These are phyloP conservation scores for Nipponia nippon DNA, from an alignment of 2,113 vertebrate genomes.

Conservation along the genomic window DNA sequence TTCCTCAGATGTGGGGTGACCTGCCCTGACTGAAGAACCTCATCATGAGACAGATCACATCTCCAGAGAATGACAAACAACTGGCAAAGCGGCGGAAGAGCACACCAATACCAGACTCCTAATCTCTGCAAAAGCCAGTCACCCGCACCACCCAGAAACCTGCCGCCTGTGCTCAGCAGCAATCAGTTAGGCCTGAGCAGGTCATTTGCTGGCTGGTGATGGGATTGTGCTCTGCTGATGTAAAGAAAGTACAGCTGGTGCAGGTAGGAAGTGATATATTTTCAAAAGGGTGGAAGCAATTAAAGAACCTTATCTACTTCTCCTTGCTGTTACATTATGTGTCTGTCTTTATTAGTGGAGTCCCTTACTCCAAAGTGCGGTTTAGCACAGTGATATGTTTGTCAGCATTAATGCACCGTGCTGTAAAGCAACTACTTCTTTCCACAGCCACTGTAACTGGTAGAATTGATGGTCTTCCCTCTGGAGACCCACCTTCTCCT, in stretches of 20 bases:
- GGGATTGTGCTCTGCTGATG: neutral
- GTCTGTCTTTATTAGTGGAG: neutral
- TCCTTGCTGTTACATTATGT: neutral
- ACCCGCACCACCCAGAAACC: neutral
- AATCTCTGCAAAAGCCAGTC: neutral
- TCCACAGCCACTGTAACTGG: neutral
- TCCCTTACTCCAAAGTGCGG: neutral
- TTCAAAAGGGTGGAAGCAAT: neutral
- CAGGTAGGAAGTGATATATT: neutral
- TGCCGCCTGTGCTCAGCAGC: neutral
- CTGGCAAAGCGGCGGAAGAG: neutral
- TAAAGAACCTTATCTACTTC: neutral
- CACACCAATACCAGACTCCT: neutral
- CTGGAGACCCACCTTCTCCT: neutral
- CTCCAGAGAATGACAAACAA: neutral
- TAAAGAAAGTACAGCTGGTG: neutral
- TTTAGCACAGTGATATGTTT: neutral
- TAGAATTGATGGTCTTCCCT: neutral
- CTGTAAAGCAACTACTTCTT: neutral
- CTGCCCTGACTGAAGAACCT: neutral
- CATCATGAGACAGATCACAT: accelerated
- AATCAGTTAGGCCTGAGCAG: neutral
- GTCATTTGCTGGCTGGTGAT: neutral
- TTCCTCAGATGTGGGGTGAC: neutral
- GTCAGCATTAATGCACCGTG: neutral